Evolutionary conservation across 2,113 vertebrate species (phyloP), one percentile per base, ranked within the genome.

Genomic region (Nasalis larvatus): DNA sequence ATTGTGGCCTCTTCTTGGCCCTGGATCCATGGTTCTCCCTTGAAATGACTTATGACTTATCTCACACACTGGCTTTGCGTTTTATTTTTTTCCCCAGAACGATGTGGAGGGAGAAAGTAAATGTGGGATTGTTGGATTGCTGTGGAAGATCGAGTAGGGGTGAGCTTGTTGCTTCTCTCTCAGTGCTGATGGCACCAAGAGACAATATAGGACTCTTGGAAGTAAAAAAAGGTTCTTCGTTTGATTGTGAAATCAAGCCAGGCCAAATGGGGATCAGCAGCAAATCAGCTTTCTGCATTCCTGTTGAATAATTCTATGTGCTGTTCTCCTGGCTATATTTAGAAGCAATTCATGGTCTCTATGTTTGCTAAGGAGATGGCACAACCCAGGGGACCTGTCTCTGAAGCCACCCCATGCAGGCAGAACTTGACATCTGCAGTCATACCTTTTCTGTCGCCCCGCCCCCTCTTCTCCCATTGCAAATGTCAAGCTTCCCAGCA

Each of bases 281-380:
- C 37, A 32, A 18, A 52, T n/a, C 60, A 87, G 32, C 73, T 63
- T 42, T 82, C 78, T 86, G 76, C 23, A 71, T 73, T 92, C 63
- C 91, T 92, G 40, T 49, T 87, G 81, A 97, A 37, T 81, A 91
- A 96, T 93, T 97, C 86, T 23, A 9, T 71, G 30, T 95, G 86
- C 91, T 74, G 27, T 58, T 68, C 52, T 73, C 66, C 63, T 63
- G 81, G 45, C 80, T 97, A 89, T 97, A 87, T 92, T 95, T 96
- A 94, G 92, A 95, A 0, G 1, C 30, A 37, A 94, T 66, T 85
- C 12, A 9, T 4, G 0, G 35, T 83, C 49, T 90, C 86, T 95
- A 86, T 45, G 58, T 96, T 96, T 97, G 52, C 91, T 81, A 93
- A 96, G 74, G 84, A 12, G 23, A 86, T 42, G 66, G 40, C 17